Conservation (phyloP, 2,888 invertebrate genomes). For the Limnephilus lunatus region DNA sequence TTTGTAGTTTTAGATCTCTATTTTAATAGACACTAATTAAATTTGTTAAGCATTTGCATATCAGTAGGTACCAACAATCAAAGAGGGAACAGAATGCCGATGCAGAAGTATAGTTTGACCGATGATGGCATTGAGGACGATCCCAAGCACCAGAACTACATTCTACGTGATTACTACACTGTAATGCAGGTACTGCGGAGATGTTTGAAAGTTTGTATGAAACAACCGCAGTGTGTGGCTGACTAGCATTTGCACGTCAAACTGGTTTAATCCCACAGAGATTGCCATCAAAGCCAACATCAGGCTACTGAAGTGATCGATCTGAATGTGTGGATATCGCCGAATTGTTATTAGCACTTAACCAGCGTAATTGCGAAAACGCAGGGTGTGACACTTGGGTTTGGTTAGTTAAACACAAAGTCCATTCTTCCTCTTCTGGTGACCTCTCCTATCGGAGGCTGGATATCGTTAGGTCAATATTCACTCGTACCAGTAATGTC, state of each 20-base stretch:
- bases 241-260: not conserved
- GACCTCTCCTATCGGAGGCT: no score
- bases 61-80: not conserved
- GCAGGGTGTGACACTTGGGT: not conserved
- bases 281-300: not conserved
- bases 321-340: not conserved
- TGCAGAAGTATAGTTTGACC: not conserved
- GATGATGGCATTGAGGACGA: not conserved
- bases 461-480: no score
- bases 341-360: not conserved
- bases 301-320: not conserved
- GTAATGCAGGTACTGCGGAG: not conserved
- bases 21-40: not conserved
- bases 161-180: not conserved
- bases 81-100: not conserved
- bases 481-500: no score
- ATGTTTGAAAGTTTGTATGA: not conserved
- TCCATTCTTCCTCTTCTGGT: no score
- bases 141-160: not conserved
- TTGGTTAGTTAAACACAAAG: no score
- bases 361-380: not conserved
- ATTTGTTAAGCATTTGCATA: not conserved
- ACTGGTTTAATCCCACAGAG: not conserved
- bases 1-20: not conserved
- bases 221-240: not conserved